These are phyloP conservation scores for Scolopax bukidnonensis DNA, from an alignment of 2,797 vertebrate genomes.

Conservation along the genomic window DNA sequence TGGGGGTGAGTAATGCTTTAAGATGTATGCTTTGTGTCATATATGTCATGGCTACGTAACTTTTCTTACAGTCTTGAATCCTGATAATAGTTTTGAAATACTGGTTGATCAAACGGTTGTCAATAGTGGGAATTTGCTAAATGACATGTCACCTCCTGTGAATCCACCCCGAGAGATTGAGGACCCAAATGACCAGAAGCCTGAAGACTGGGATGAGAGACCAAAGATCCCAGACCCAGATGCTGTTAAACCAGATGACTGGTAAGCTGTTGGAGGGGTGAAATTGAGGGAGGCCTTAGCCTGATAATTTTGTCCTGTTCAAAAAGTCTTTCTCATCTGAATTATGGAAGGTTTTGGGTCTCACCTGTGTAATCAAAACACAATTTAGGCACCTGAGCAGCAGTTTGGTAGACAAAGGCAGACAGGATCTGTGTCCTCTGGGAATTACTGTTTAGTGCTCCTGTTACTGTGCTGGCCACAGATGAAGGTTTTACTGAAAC, in stretches of 20 bases:
- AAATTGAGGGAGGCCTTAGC: not conserved
- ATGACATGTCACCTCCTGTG: slow-evolving; percentile 90
- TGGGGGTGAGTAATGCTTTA: not conserved
- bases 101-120: slow-evolving; percentile 93
- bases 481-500: not conserved
- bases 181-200: slow-evolving; percentile 94
- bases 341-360: not conserved
- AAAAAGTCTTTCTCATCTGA: not conserved
- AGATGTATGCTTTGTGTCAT: not conserved
- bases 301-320: not conserved
- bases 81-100: slow-evolving; percentile 95
- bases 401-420: not conserved
- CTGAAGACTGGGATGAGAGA: slow-evolving; percentile 98
- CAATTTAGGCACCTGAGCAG: not conserved
- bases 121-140: slow-evolving; percentile 92
- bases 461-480: not conserved
- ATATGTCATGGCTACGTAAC: not conserved
- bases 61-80: slow-evolving; percentile 88
- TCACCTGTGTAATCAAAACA: not conserved
- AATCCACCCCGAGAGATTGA: slow-evolving; percentile 95
- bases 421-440: not conserved
- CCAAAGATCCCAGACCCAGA: slow-evolving; percentile 95
- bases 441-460: not conserved
- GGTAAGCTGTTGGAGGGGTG: slow-evolving; percentile 77
- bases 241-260: slow-evolving; percentile 94